Base-by-base conservation (phyloP, 2,888 invertebrate species). In the Gibbula magus region DNA sequence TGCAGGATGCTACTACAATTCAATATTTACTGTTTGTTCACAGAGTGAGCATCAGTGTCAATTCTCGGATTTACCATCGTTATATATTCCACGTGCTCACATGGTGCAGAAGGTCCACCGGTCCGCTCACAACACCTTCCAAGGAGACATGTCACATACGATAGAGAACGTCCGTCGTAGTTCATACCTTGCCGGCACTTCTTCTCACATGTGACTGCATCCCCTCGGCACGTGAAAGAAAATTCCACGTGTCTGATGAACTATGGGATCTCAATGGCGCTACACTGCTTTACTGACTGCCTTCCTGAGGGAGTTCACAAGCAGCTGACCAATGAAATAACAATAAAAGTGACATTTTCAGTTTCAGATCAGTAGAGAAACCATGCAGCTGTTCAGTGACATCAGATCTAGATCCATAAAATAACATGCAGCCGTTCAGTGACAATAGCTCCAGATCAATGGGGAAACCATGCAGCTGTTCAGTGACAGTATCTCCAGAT, bases 151-250 rank as follows among this genome's bases (percentile, higher is more conserved):
- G n/a, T 61, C 78, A 2, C 77, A 82, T 66, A 73, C 76, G 0
- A 67, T 82, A 39, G 82, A 80, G 53, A 56, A 77, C 25, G 73
- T 76, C 73, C 66, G 82, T 4, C 81, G 76, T 10, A 80, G 80
- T 22, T 76, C 82, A 18, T 78, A 80, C 74, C 25, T 78, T 20
- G 73, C 70, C 13, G 81, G 79, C 8, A 53, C 80, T 4, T 75
- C 82, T 2, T 80, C 82, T 13, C 82, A 80, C 66, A 82, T 82
- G 82, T 82, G 77, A 82, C 75, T 45, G 56, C 29, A 35, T 10
- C 29, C 13, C 16, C n/a, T 18, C 16, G 32, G 13, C 22, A 20
- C 29, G 1, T 20, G 66, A 22, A 18, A 16, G 29, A 29, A 22
- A 22, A 66, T n/a, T n/a, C 4, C 35, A 35, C 4, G 4, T 35